These are phyloP conservation scores for Apis cerana DNA, from an alignment of 1,140 invertebrate species.

Conservation along the genomic window DNA sequence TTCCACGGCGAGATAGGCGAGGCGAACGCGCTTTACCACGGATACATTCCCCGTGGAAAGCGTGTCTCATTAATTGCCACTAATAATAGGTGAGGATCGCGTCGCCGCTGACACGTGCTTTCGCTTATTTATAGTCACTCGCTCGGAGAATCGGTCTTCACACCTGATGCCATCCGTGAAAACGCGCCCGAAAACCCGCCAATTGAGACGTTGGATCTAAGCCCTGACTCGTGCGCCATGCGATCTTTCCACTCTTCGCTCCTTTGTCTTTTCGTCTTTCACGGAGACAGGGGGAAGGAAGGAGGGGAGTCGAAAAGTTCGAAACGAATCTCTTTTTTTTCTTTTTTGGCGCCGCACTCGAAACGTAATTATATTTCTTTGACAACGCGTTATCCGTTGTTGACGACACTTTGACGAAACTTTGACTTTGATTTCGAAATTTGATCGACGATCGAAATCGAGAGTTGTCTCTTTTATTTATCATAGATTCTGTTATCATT, in stretches of 20 bases:
- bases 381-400: too few species aligned
- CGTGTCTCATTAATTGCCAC: slow-evolving; percentile 71
- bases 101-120: slow-evolving; percentile 46
- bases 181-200: slow-evolving; percentile 44
- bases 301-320: too few species aligned
- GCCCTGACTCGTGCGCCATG: slow-evolving; percentile 3
- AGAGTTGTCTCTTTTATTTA: too few species aligned
- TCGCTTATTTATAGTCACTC: slow-evolving; percentile 51
- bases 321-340: too few species aligned
- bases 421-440: too few species aligned
- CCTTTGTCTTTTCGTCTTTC: not conserved
- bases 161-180: slow-evolving; percentile 63
- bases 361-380: too few species aligned
- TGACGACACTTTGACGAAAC: too few species aligned
- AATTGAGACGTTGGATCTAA: slow-evolving; percentile 33
- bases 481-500: too few species aligned
- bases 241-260: too few species aligned
- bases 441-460: too few species aligned
- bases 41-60: slow-evolving; percentile 62
- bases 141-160: slow-evolving; percentile 49
- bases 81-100: slow-evolving; percentile 65
- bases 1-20: slow-evolving; percentile 66
- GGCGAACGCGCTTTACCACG: slow-evolving; percentile 70
- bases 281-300: too few species aligned
- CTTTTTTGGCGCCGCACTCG: too few species aligned